Base-by-base conservation (phyloP, 2,888 invertebrate species). In the Chrysolina haemoptera region DNA sequence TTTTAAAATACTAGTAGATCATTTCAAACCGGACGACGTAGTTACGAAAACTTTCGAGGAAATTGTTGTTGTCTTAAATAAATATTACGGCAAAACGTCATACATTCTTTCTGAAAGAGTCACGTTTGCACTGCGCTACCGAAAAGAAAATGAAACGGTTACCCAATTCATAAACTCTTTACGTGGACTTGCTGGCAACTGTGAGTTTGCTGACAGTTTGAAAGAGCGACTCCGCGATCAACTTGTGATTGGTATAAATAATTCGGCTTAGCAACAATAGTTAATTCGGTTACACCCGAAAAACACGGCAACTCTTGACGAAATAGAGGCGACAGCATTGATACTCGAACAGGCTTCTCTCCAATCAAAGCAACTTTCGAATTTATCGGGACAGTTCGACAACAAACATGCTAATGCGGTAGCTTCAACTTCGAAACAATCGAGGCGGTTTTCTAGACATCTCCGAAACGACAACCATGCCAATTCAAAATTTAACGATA, bases 301-400 rank as follows among this genome's bases (percentile, higher is more conserved):
- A 22, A 40, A 16, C 16, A 35, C 20, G 5, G 12, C 64, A n/a
- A 63, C 20, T 12, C 27, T 27, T 22, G 64, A 22, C 18, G 64
- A 63, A 27, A n/a, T 35, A n/a, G 27, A 40, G 35, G 22, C 64
- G 27, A 35, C 64, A 22, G 64, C 64, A 12, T 22, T 35, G 14
- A 11, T 63, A n/a, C 35, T 63, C 11, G 64, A 63, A 16, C 64
- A 63, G 27, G 64, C 64, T 35, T 63, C 64, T 22, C 18, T 63
- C 11, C 64, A 63, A 35, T 63, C 27, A 16, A 63, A 63, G 48
- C 12, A 48, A 48, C 16, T 48, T n/a, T 12, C 48, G 27, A 27
- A 27, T 27, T 27, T 27, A 48, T 48, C 48, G 3, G 12, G 12
- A n/a, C 12, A 12, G 16, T 48, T 48, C 12, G 48, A 16, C 16